phyloP scores from a whole-genome alignment of 2,113 vertebrate genomes.

The Toxostoma redivivum region DNA sequence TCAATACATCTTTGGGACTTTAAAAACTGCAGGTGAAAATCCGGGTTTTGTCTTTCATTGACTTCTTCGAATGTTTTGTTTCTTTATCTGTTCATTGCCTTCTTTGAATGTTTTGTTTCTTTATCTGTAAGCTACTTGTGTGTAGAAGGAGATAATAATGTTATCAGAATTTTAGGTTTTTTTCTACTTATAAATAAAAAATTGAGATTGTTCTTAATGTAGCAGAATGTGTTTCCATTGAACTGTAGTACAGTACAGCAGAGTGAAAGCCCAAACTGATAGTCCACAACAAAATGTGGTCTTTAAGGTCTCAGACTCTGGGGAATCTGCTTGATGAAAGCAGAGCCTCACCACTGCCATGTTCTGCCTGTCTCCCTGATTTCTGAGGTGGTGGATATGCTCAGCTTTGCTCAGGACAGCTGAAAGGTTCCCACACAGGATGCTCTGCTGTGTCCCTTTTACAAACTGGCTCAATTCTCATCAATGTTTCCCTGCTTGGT shows the following conservation, averaged over 20 bases:
- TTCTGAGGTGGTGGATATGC: background rate
- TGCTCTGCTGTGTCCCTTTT: background rate
- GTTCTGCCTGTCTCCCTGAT: background rate
- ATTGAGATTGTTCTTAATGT: background rate
- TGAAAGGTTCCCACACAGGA: background rate
- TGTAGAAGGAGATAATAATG: background rate
- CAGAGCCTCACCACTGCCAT: background rate
- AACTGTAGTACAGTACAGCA: rapidly evolving
- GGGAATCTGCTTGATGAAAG: background rate
- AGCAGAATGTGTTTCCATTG: background rate
- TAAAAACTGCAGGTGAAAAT: background rate
- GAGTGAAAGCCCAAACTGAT: background rate
- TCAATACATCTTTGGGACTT: background rate
- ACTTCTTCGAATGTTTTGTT: background rate
- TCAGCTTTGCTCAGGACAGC: background rate
- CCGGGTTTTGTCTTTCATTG: background rate
- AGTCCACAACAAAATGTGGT: background rate
- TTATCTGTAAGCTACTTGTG: background rate
- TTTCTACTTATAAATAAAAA: background rate
- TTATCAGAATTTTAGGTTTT: background rate
- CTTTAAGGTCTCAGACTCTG: background rate
- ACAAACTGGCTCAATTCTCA: background rate
- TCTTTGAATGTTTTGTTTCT: background rate
- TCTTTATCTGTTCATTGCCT: background rate
- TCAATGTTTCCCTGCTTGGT: background rate